phyloP scores from a whole-genome alignment of 2,113 vertebrate species.

The Archilochus colubris region DNA sequence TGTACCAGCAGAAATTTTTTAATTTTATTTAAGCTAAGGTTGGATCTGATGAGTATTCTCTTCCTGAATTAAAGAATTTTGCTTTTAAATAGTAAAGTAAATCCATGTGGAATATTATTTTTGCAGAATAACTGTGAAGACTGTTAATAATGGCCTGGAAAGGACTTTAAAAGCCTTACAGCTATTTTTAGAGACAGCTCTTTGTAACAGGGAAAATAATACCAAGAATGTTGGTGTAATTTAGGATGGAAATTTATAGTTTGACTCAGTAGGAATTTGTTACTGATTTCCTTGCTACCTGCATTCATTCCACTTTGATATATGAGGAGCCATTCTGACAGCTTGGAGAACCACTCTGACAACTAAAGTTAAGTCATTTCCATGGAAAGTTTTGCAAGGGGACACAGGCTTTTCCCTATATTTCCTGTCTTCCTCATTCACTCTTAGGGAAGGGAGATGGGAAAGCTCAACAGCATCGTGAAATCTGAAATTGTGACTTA shows the following conservation, averaged over 20 bases:
- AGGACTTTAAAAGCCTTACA: background rate
- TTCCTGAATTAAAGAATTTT: constrained; percentile 18
- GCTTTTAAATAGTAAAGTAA: constrained; percentile 33
- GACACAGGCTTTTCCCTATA: background rate
- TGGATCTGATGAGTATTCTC: constrained; percentile 2
- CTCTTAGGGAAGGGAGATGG: background rate
- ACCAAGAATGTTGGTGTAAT: constrained; percentile 6
- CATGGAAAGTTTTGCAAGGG: constrained; percentile 2
- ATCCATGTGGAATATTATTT: constrained; percentile 21
- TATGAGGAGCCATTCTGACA: constrained; percentile 16
- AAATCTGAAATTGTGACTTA: background rate
- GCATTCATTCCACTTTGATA: constrained; percentile 32
- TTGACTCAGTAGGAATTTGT: constrained; percentile 23
- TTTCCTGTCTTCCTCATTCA: background rate
- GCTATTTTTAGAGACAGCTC: constrained; percentile 26
- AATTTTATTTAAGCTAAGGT: constrained; percentile 12
- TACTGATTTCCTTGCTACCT: constrained; percentile 27
- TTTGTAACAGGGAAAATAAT: constrained; percentile 34
- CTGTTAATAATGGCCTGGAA: background rate
- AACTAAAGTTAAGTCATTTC: background rate
- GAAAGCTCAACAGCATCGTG: background rate
- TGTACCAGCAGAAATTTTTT: background rate
- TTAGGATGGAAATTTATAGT: constrained; percentile 12
- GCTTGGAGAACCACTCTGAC: background rate
- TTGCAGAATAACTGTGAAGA: background rate